Base-by-base conservation (phyloP, 2,888 invertebrate genomes). In the Melipona bicolor region DNA sequence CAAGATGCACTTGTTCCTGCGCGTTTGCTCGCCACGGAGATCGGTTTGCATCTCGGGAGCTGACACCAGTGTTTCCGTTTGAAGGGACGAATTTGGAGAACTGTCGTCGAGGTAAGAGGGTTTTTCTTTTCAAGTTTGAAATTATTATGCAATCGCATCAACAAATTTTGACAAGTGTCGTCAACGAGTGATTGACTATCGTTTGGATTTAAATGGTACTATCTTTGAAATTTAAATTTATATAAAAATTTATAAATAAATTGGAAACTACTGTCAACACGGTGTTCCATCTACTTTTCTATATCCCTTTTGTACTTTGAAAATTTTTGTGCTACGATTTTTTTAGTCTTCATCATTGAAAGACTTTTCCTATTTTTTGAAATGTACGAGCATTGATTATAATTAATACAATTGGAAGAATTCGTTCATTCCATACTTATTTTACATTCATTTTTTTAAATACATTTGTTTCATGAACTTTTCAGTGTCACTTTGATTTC, bases 1-100 rank as follows among this genome's bases (percentile, higher is more conserved):
- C 91, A 91, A 90, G 92, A 93, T 93, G 93, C 92, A 93, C 80
- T 91, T 86, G 70, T 81, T 85, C 85, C 67, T n/a, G 49, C 24
- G 67, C 74, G 73, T 72, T 83, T 43, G 59, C 62, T 32, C n/a
- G 32, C 4, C 76, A 49, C 68, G n/a, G 5, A 24, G 4, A 17
- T 32, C 64, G 21, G 21, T 43, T 32, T 27, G 19, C 24, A 19
- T 52, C 43, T 32, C 59, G 43, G 24, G 21, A 24, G 21, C 27
- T 67, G 65, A 9, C 21, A 24, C 49, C 19, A 50, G 32, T 11
- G 17, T 0, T 19, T 0, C 11, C 19, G n/a, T 24, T 59, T 19
- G 0, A 32, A 43, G 50, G 17, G 36, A 56, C 49, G 15, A 50
- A n/a, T 32, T 54, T 15, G 19, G 19, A 4, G 11, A 24, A 52